These are phyloP conservation scores for Endotricha flammealis DNA, from an alignment of 2,888 invertebrate genomes.

Conservation along the genomic window DNA sequence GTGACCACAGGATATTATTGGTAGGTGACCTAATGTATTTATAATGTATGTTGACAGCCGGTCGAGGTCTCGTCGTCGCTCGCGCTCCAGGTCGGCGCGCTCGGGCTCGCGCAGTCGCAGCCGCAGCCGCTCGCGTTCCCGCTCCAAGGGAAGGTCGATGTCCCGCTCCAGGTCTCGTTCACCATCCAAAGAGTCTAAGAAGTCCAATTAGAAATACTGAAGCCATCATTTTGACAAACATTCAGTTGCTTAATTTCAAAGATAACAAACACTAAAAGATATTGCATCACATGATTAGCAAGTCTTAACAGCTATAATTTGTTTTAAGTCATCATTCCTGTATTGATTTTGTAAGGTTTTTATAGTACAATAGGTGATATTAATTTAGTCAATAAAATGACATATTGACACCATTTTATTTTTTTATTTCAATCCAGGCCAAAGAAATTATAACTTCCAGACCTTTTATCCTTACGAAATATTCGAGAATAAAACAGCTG, in stretches of 20 bases:
- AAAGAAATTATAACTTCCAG: too few species aligned
- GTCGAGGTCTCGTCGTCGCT: constrained; percentile 80
- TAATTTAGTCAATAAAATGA: constrained; percentile 50
- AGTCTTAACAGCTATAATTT: too few species aligned
- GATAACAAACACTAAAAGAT: constrained; percentile 19
- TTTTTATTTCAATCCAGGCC: too few species aligned
- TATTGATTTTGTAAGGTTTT: constrained; percentile 35
- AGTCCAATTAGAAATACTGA: constrained; percentile 50
- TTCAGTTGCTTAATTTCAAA: constrained; percentile 26
- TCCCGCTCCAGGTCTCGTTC: constrained; percentile 71
- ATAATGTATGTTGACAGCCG: constrained; percentile 55
- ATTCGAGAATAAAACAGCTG: too few species aligned
- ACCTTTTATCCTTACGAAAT: too few species aligned
- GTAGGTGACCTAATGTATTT: constrained; percentile 18
- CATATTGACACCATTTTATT: constrained; percentile 16
- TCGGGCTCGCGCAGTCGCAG: constrained; percentile 69
- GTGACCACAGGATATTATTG: too few species aligned
- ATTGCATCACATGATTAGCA: constrained; percentile 24
- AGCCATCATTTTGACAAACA: constrained; percentile 20
- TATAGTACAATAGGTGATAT: constrained; percentile 43
- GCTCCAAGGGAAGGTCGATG: constrained; percentile 70
- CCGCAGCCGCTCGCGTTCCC: constrained; percentile 72
- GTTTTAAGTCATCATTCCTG: constrained; percentile 48
- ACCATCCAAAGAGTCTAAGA: constrained; percentile 71
- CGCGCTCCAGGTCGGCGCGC: constrained; percentile 78